Evolutionary conservation across 2,888 invertebrate species (phyloP).

Genomic region (Ashinkailepas kermadecensis): DNA sequence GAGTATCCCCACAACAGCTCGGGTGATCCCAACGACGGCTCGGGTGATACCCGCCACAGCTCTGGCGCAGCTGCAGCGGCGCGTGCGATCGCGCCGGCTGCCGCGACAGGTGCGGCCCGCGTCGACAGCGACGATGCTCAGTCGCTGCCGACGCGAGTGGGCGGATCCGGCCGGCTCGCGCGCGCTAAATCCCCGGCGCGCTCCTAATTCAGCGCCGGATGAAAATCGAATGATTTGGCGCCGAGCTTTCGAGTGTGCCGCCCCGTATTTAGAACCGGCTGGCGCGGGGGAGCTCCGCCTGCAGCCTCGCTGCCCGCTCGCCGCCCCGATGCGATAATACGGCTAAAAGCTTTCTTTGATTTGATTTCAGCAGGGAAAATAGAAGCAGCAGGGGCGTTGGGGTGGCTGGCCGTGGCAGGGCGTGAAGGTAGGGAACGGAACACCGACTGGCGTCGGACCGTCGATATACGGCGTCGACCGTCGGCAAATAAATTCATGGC

Average conservation of each 20-base stretch:
- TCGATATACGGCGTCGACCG: background rate
- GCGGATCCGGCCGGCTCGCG: background rate
- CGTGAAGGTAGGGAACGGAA: background rate
- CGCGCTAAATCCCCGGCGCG: background rate
- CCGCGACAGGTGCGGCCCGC: background rate
- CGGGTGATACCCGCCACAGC: background rate
- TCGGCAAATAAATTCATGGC: background rate
- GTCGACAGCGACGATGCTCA: background rate
- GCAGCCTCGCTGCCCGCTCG: no score
- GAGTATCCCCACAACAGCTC: no score
- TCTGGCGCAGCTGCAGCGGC: background rate
- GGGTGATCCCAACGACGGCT: no score
- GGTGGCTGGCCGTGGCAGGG: background rate
- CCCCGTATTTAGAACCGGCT: background rate
- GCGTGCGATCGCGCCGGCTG: background rate
- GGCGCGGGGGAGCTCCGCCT: background rate
- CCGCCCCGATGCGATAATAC: conserved; percentile 6
- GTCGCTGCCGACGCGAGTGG: background rate
- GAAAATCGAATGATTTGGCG: conserved; percentile 16
- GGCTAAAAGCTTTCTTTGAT: conserved; percentile 21
- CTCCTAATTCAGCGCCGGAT: background rate
- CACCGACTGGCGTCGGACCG: background rate
- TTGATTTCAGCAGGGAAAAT: conserved; percentile 7
- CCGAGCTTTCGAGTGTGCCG: conserved; percentile 11
- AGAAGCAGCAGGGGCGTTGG: conserved; percentile 8